Conservation (phyloP, 2,797 vertebrate species). For the Labroides dimidiatus region DNA sequence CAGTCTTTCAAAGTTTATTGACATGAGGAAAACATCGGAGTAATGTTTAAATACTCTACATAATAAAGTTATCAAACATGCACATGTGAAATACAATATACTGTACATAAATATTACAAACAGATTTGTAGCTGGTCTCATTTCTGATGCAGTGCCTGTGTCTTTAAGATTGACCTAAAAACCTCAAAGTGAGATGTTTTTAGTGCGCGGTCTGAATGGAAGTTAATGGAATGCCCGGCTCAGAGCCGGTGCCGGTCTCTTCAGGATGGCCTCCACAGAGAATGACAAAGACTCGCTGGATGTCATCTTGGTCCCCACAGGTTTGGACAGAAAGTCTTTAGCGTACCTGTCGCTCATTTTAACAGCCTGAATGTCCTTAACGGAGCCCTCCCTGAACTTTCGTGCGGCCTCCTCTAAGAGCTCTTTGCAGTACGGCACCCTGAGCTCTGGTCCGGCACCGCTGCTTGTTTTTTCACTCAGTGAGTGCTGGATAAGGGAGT, state of each 20-base stretch:
- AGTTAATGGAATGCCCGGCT: slow-evolving; percentile 87
- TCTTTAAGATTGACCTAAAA: slow-evolving; percentile 36
- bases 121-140: slow-evolving; percentile 28
- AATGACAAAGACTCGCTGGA: slow-evolving; percentile 91
- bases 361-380: slow-evolving; percentile 84
- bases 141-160: slow-evolving; percentile 46
- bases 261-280: slow-evolving; percentile 97
- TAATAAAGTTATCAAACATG: slow-evolving; percentile 79
- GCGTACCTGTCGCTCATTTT: slow-evolving; percentile 85
- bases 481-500: slow-evolving; percentile 90
- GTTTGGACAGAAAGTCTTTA: slow-evolving; percentile 88
- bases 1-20: slow-evolving; percentile 81
- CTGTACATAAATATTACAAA: slow-evolving; percentile 73
- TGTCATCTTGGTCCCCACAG: slow-evolving; percentile 86
- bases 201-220: slow-evolving; percentile 55
- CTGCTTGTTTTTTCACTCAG: slow-evolving; percentile 83
- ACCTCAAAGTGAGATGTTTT: slow-evolving; percentile 3
- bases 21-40: slow-evolving; percentile 71
- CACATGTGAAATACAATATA: slow-evolving; percentile 75
- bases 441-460: slow-evolving; percentile 77
- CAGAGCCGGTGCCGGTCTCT: slow-evolving; percentile 87
- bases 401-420: slow-evolving; percentile 90
- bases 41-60: slow-evolving; percentile 86
- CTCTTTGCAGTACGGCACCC: slow-evolving; percentile 88
- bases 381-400: slow-evolving; percentile 87